Evolutionary conservation across 37 sponge, comb jelly and placozoan genomes (phyloP), one percentile per base, ranked within the genome.

Genomic region (Spongilla lacustris): DNA sequence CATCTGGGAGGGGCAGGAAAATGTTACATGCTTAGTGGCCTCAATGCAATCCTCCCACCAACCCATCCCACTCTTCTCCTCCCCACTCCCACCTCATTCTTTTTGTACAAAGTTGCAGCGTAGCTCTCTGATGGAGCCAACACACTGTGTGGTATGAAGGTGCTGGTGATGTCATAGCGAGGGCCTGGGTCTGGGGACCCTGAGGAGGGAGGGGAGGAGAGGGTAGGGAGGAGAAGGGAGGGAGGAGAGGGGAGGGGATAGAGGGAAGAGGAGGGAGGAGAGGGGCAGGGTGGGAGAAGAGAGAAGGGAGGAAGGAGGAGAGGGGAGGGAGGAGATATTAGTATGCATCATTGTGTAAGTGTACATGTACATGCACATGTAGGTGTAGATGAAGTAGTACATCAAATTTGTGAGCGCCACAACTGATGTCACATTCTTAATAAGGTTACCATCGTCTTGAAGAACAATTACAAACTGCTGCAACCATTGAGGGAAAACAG

Each of bases 121-220:
- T 81, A 93, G 74, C 93, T 93, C 34, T 87, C 84, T 23, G 83
- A 71, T 12, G 80, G 46, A 9, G 93, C 96, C 31, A 96, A 76
- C n/a, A 96, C 50, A 67, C 91, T 87, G 80, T 96, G 96, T 2
- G 84, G 35, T 23, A 96, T 1, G 31, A 96, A 82, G 30, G 85
- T 87, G 0, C 91, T 86, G 34, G 58, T 80, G 50, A 69, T 69
- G 36, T 93, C 86, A 71, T 83, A 88, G 29, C 93, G 68, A 28
- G 91, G 93, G 19, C 88, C 87, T 82, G 75, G n/a, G 32, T 74
- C 31, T 8, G 67, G 82, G 11, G 85, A 74, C 26, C 92, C 91
- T 90, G 75, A 35, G 19, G 32, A 12, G 32, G 30, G 17, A 14
- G 73, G 73, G 21, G 10, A 24, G 73, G 32, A 14, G 4, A 14